Base-by-base conservation (phyloP, 2,888 invertebrate species). In the Micropterix aruncella region DNA sequence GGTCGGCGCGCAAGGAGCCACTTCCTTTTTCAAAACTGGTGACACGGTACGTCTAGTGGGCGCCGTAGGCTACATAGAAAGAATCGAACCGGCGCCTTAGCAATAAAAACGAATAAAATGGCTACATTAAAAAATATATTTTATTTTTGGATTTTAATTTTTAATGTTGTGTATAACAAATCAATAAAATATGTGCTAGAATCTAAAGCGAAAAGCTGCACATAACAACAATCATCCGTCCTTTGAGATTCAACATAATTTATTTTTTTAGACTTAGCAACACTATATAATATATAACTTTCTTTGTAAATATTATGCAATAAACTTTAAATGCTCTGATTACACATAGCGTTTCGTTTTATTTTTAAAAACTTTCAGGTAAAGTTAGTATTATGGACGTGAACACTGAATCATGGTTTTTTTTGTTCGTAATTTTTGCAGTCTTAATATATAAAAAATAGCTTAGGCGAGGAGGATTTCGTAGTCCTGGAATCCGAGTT, bases 401-500 rank as follows among this genome's bases (percentile, higher is more conserved):
- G n/a, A n/a, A n/a, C n/a, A n/a, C n/a, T n/a, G n/a, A n/a, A n/a
- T n/a, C n/a, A n/a, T n/a, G n/a, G n/a, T n/a, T n/a, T n/a, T n/a
- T n/a, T n/a, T n/a, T n/a, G n/a, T n/a, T n/a, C n/a, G n/a, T n/a
- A n/a, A n/a, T n/a, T n/a, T n/a, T n/a, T n/a, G n/a, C n/a, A n/a
- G n/a, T n/a, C n/a, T n/a, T n/a, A n/a, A n/a, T n/a, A n/a, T n/a
- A n/a, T n/a, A n/a, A n/a, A n/a, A n/a, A n/a, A n/a, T n/a, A n/a
- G 40, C 44, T 61, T 63, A 70, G 50, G 60, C 55, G 52, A 78
- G 66, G 46, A 89, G 77, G 53, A 91, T 67, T 70, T 91, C 90
- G 58, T 83, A 91, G 42, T 87, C 83, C n/a, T 77, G 74, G 70
- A 80, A 86, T 41, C 80, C 77, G 45, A 88, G 61, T 59, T 91